Evolutionary conservation across 2,888 invertebrate genomes (phyloP).

Genomic region (Cacoxenus indagator): DNA sequence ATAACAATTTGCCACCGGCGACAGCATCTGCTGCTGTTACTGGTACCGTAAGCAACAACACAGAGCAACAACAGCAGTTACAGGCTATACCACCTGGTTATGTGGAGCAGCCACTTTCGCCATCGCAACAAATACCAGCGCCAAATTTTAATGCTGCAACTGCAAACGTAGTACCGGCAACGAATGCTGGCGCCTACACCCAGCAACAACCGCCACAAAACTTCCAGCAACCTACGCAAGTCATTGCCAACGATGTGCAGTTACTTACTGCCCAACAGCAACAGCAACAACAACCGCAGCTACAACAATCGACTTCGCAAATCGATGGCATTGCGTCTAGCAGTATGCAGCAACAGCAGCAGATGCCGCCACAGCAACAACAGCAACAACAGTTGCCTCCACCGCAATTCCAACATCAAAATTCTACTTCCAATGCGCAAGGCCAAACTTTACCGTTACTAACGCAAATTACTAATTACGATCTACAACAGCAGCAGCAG

Average conservation of each 20-base stretch:
- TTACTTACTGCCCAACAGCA: slow-evolving; percentile 33
- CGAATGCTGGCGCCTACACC: slow-evolving; percentile 20
- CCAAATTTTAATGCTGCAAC: slow-evolving; percentile 22
- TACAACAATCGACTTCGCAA: slow-evolving; percentile 63
- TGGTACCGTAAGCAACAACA: slow-evolving; percentile 37
- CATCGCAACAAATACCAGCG: slow-evolving; percentile 46
- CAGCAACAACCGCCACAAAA: slow-evolving; percentile 40
- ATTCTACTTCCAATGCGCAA: slow-evolving; percentile 55
- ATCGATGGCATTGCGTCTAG: slow-evolving; percentile 57
- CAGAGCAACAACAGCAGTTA: slow-evolving; percentile 33
- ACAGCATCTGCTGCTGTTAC: slow-evolving; percentile 31
- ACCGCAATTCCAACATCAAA: slow-evolving; percentile 49
- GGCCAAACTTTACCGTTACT: slow-evolving; percentile 67
- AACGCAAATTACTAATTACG: slow-evolving; percentile 60
- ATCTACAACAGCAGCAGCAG: slow-evolving; percentile 41
- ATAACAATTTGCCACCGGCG: slow-evolving; percentile 32
- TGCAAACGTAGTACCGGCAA: slow-evolving; percentile 9
- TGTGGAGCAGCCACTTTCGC: slow-evolving; percentile 47
- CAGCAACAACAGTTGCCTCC: slow-evolving; percentile 38
- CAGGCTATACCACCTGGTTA: slow-evolving; percentile 29
- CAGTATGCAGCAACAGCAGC: slow-evolving; percentile 32
- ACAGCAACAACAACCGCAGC: slow-evolving; percentile 40
- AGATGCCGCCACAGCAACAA: slow-evolving; percentile 33
- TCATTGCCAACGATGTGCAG: slow-evolving; percentile 26
- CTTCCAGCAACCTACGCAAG: slow-evolving; percentile 24